These are phyloP conservation scores for Bradypodion pumilum DNA, from an alignment of 2,797 vertebrate genomes.

Conservation along the genomic window DNA sequence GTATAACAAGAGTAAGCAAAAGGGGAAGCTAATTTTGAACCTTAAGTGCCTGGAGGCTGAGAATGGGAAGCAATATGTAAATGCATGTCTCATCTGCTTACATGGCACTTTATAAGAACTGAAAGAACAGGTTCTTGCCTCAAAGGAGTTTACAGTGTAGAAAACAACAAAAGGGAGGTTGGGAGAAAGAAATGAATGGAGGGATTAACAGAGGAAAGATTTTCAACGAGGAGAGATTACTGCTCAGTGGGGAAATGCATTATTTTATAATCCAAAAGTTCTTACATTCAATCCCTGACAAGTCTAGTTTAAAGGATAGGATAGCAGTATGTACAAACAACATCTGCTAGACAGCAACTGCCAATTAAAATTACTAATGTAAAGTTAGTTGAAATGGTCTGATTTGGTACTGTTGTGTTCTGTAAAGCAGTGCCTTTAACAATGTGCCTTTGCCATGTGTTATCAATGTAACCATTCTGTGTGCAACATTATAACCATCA, in stretches of 20 bases:
- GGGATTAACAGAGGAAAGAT: background rate
- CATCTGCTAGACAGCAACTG: background rate
- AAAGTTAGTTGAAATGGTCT: background rate
- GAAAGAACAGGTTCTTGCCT: background rate
- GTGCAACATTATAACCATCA: too few species aligned
- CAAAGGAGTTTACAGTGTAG: background rate
- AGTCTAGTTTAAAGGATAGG: background rate
- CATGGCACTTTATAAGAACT: background rate
- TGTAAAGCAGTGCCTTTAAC: too few species aligned
- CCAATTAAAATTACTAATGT: background rate
- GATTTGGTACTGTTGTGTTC: too few species aligned
- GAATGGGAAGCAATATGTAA: background rate
- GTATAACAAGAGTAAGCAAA: background rate
- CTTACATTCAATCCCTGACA: background rate
- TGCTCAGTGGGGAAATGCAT: background rate
- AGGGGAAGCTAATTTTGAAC: conserved; percentile 25
- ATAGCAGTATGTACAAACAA: background rate
- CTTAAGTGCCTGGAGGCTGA: background rate
- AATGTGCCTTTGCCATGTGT: too few species aligned
- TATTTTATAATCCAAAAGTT: background rate
- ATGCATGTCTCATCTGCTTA: too few species aligned
- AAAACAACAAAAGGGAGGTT: background rate
- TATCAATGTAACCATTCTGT: too few species aligned
- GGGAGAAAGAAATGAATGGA: background rate
- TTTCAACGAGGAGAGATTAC: background rate